Evolutionary conservation across 2,113 vertebrate genomes (phyloP).

Genomic region (Crotalus horridus): DNA sequence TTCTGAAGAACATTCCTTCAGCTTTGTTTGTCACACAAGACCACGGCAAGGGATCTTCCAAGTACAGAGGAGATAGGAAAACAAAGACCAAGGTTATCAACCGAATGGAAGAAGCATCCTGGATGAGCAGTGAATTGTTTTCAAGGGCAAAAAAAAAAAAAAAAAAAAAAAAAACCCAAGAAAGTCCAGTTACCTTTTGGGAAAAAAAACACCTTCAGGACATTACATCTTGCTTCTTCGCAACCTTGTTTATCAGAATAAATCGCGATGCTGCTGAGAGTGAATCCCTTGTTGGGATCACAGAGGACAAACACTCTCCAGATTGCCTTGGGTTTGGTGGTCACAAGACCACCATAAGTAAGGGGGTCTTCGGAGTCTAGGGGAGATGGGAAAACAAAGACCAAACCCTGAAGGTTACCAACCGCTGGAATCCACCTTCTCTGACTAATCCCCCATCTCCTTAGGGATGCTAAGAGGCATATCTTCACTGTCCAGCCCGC

Average conservation of each 20-base stretch:
- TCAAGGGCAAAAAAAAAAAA: neutral
- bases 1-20: neutral
- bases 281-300: neutral
- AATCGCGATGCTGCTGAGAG: neutral
- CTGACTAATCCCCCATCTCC: neutral
- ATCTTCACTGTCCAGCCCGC: neutral
- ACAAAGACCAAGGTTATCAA: neutral
- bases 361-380: neutral
- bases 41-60: neutral
- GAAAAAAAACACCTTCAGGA: accelerated
- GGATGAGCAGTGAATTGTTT: neutral
- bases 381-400: neutral
- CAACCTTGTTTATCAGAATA: neutral
- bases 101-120: neutral
- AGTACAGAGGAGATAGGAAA: neutral
- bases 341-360: neutral
- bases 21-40: accelerated
- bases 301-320: neutral
- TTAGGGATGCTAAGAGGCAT: neutral
- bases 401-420: neutral
- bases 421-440: too few species aligned
- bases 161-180: neutral
- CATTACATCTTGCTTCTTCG: neutral
- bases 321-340: accelerated
- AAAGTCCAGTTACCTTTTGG: neutral